Conservation (phyloP, 2,888 invertebrate species). For the Steinernema scapterisci region DNA sequence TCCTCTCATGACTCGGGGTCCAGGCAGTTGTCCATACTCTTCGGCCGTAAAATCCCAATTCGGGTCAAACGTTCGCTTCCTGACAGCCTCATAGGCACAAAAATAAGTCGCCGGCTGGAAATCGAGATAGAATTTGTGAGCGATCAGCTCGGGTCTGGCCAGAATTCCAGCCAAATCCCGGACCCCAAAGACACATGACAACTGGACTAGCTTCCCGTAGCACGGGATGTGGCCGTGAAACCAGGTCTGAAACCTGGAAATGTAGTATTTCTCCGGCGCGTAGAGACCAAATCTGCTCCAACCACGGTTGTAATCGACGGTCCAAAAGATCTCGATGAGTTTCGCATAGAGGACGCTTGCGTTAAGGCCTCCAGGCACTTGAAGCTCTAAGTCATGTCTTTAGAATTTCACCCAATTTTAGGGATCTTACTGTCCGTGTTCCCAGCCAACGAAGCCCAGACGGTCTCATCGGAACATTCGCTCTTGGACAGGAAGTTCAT, state of each 20-base stretch:
- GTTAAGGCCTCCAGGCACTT: neutral
- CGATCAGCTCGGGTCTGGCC: neutral
- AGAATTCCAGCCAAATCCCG: neutral
- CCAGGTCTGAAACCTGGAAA: neutral
- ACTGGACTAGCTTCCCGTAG: neutral
- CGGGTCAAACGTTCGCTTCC: neutral
- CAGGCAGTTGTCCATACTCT: neutral
- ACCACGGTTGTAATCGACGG: neutral
- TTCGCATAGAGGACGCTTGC: neutral
- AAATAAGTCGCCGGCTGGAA: neutral
- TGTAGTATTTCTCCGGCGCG: neutral
- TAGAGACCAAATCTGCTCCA: neutral
- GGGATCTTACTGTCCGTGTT: neutral
- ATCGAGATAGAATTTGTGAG: slow-evolving; percentile 4
- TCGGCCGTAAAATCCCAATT: neutral
- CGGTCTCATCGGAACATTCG: neutral
- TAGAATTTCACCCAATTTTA: no score
- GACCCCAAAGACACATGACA: neutral
- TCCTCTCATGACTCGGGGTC: neutral
- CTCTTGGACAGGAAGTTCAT: neutral
- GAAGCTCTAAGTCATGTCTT: neutral
- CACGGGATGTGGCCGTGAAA: neutral
- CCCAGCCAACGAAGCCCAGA: neutral
- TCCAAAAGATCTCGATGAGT: neutral
- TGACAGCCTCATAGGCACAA: neutral